A percentile compares a stretch with the other conserved stretches of the same genome.
Evolutionary conservation across 2,888 invertebrate genomes (phyloP).

Genomic region (Apomyelois bistriatella): DNA sequence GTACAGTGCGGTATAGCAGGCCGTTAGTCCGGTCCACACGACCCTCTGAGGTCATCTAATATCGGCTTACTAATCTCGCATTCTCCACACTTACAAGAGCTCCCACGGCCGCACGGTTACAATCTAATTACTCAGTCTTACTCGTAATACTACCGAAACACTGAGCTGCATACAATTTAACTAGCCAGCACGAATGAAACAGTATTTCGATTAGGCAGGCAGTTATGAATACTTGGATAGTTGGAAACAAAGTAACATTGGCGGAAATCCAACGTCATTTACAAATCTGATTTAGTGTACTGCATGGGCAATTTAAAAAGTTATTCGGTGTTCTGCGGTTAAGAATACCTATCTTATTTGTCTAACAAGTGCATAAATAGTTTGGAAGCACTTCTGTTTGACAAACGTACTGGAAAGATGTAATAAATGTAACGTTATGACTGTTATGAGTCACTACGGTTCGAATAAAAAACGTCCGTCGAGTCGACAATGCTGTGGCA

Average conservation of each 20-base stretch:
- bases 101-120: conserved; percentile 35
- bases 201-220: conserved; percentile 51
- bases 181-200: conserved; percentile 31
- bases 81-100: conserved; percentile 52
- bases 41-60: conserved; percentile 57
- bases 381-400: conserved; percentile 33
- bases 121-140: conserved; percentile 46
- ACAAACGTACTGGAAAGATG: conserved; percentile 33
- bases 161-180: conserved; percentile 24
- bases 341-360: conserved; percentile 26
- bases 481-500: conserved; percentile 44
- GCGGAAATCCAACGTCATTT: conserved; percentile 67
- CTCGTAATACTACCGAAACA: conserved; percentile 25
- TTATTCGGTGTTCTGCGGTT: conserved; percentile 37
- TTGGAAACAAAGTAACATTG: conserved; percentile 67
- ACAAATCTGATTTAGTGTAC: conserved; percentile 62
- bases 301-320: conserved; percentile 57
- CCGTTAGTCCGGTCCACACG: conserved; percentile 31
- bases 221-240: conserved; percentile 49
- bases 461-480: conserved; percentile 44
- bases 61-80: conserved; percentile 59
- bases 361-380: conserved; percentile 30
- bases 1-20: conserved; percentile 26
- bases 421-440: conserved; percentile 36
- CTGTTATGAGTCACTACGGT: conserved; percentile 34